Evolutionary conservation across 2,888 invertebrate species (phyloP), one percentile per base, ranked within the genome.

Genomic region (Apamea crenata): DNA sequence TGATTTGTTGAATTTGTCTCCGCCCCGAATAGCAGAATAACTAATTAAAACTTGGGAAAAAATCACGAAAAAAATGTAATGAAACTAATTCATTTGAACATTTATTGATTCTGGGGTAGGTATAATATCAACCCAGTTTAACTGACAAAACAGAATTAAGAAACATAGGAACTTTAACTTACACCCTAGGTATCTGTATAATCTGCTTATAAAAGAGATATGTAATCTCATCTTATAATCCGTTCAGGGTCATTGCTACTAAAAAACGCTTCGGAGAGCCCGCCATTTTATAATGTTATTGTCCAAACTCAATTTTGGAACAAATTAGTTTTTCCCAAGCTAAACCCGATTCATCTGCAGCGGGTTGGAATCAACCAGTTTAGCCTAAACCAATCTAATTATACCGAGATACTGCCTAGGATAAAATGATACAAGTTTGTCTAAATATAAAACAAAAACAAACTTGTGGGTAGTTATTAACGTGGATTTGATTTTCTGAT

Each of bases 301-400:
- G 81, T 70, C 32, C 14, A 77, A 81, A 81, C 72, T 82, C 67
- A 74, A 87, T 87, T 85, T 87, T 36, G 29, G 25, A 69, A 74
- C 69, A 85, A 86, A 86, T 85, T 85, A 75, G 85, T 87, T 85
- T 86, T 84, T 84, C 72, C 36, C 68, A 53, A 69, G 74, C 72
- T 85, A 81, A 81, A 81, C 66, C 25, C 59, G 67, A 79, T 79
- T 85, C 63, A 70, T 81, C 74, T 74, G 76, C 40, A 85, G 78
- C 77, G 87, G 76, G 76, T 65, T 78, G 72, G 71, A 21, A 74
- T 83, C 77, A 87, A 70, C 61, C 67, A 69, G 76, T 78, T 87
- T 78, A 85, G 78, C 76, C 32, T 73, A 70, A 61, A 77, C 81
- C 72, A 84, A 84, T 84, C 65, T 47, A 77, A 87, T 87, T 81